A percentile compares a stretch with the other conserved stretches of the same genome.
These are phyloP conservation scores for Xestia c-nigrum DNA, from an alignment of 2,888 invertebrate species.

Conservation along the genomic window DNA sequence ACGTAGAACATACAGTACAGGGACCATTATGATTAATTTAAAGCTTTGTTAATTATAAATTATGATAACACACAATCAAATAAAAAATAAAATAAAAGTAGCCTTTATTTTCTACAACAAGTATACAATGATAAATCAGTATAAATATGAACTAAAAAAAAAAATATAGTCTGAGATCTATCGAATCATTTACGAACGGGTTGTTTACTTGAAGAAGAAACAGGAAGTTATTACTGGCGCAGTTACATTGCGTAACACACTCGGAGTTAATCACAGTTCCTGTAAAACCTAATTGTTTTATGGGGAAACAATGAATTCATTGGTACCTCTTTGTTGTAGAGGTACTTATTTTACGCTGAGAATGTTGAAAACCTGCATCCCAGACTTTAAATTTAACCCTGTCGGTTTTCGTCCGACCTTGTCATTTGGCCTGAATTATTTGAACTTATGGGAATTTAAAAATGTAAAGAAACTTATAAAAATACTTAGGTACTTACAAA, in stretches of 20 bases:
- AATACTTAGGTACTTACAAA: too few species aligned
- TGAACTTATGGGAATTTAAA: neutral
- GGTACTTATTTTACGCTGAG: too few species aligned
- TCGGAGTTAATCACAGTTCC: neutral
- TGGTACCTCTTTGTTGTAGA: neutral
- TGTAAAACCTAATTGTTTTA: neutral
- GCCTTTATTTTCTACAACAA: too few species aligned
- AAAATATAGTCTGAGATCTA: too few species aligned
- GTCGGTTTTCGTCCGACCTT: neutral
- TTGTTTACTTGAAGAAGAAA: neutral
- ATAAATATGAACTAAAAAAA: too few species aligned
- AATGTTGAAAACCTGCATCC: neutral
- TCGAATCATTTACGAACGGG: too few species aligned
- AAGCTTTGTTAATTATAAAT: neutral
- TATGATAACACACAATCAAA: neutral
- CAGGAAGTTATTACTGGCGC: neutral
- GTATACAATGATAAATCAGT: too few species aligned
- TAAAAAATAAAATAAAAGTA: too few species aligned
- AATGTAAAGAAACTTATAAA: neutral
- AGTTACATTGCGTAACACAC: neutral
- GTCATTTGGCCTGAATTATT: neutral
- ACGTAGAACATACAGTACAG: neutral
- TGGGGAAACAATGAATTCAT: neutral
- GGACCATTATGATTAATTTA: neutral
- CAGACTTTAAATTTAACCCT: neutral